These are phyloP conservation scores for Hypomecis punctinalis DNA, from an alignment of 2,888 invertebrate genomes.

Conservation along the genomic window DNA sequence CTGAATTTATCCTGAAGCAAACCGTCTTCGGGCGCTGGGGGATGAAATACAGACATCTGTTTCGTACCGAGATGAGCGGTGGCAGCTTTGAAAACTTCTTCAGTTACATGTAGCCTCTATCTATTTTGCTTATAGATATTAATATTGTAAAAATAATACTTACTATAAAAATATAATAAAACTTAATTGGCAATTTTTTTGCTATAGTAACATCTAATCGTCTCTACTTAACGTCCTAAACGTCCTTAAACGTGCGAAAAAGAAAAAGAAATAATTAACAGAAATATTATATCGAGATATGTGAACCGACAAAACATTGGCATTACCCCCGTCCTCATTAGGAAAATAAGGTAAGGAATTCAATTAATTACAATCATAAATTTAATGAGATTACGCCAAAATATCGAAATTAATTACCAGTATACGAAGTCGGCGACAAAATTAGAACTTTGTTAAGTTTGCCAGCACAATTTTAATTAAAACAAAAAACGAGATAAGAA, in stretches of 20 bases:
- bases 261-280: too few species aligned
- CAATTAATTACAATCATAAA: neutral
- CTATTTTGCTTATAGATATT: too few species aligned
- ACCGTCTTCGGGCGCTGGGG: slow-evolving; percentile 19
- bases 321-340: neutral
- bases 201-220: too few species aligned
- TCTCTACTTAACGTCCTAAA: too few species aligned
- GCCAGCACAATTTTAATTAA: slow-evolving; percentile 10
- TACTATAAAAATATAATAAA: too few species aligned
- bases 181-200: too few species aligned
- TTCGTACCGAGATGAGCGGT: slow-evolving; percentile 5
- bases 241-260: too few species aligned
- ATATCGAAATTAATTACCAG: slow-evolving; percentile 4
- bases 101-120: too few species aligned
- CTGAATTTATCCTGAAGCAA: slow-evolving; percentile 36
- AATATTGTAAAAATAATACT: too few species aligned
- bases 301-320: too few species aligned
- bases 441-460: slow-evolving; percentile 11
- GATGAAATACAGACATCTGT: slow-evolving; percentile 29
- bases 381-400: slow-evolving; percentile 1
- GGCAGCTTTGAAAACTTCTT: neutral
- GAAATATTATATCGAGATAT: too few species aligned
- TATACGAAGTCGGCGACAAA: neutral
- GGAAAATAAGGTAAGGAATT: neutral
- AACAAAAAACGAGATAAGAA: slow-evolving; percentile 27